Evolutionary conservation across 2,113 vertebrate species (phyloP).

Genomic region (Neopipo cinnamomea): DNA sequence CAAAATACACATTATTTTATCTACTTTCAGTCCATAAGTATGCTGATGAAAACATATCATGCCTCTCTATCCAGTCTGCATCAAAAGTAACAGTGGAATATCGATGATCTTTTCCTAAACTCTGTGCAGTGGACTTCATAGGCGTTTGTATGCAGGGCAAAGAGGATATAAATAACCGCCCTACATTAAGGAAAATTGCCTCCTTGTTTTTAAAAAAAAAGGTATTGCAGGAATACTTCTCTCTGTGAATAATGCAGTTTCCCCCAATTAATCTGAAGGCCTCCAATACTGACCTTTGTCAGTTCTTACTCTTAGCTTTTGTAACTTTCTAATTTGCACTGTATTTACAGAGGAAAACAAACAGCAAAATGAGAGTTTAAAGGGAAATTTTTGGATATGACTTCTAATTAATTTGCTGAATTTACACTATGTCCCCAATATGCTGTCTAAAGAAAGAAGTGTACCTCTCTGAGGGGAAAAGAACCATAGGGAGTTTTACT

Average conservation of each 20-base stretch:
- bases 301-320: not conserved
- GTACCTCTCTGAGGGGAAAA: not conserved
- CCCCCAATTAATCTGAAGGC: not conserved
- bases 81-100: not conserved
- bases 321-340: not conserved
- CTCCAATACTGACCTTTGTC: not conserved
- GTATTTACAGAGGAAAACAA: not conserved
- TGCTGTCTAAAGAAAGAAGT: not conserved
- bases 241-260: not conserved
- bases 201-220: not conserved
- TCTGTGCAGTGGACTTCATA: not conserved
- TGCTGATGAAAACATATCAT: not conserved
- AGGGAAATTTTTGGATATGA: not conserved
- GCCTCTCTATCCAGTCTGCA: not conserved
- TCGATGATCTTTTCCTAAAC: not conserved
- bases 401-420: not conserved
- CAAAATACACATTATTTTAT: not conserved
- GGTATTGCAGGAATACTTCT: not conserved
- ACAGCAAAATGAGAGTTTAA: not conserved
- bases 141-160: not conserved
- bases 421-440: not conserved
- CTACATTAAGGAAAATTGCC: not conserved
- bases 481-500: not conserved
- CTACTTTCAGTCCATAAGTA: not conserved
- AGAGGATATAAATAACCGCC: not conserved